Base-by-base conservation (phyloP, 2,888 invertebrate genomes). In the Chaitophorus viminalis region DNA sequence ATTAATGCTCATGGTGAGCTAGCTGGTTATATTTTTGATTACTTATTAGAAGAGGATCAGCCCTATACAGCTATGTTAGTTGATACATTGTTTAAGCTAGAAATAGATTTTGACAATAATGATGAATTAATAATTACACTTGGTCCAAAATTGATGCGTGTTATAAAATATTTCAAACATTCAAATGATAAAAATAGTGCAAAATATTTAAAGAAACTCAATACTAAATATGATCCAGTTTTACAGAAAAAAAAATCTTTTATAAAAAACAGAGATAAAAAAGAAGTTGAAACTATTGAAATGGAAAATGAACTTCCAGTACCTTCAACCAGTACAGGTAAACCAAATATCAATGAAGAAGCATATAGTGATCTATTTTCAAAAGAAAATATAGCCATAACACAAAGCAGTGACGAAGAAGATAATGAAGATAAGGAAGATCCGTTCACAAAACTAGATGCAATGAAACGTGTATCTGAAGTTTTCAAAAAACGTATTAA, bases 401-500 rank as follows among this genome's bases (percentile, higher is more conserved):
- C 3, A 0, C n/a, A 4, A 3, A 77, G 46, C 46, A 84, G 76
- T 18, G 75, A 84, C 14, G 84, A 84, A 17, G 75, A 85, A 52
- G 52, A 81, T 17, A 70, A 36, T n/a, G n/a, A 33, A 8, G 78
- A 76, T 46, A n/a, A 4, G 3, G 6, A 25, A 46, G 79, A 87
- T 11, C n/a, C 5, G 33, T 65, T 60, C 65, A 31, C 74, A 39
- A 79, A 87, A 75, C 65, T 87, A 25, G 74, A 81, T 18, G 79
- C 65, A 46, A 87, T 87, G n/a, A 87, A 87, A 46, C 79, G 87
- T 25, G 18, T 87, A 46, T 87, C 87, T 14, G 87, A 81, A 65
- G 46, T 81, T 5, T 81, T 79, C 68, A 87, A 74, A 60, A 79
- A 6, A 74, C 79, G 79, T 87, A 79, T 79, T n/a, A 87, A 46